Evolutionary conservation across 2,797 vertebrate species (phyloP), one percentile per base, ranked within the genome.

Genomic region (Hydrocynus forskahlii): DNA sequence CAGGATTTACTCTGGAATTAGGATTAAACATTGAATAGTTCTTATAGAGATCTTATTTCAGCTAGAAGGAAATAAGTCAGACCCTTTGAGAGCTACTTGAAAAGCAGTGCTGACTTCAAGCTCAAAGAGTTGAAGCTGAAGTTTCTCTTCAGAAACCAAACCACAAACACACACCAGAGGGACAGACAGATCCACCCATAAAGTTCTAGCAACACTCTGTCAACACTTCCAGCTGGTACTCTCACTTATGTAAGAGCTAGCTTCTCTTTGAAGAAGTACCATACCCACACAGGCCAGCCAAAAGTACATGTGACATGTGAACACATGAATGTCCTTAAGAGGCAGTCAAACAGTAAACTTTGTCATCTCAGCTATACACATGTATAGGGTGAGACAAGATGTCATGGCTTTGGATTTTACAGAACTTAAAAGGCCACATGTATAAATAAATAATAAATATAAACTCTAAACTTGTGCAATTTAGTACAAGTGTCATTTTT

Each of bases 181-280:
- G 25, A 63, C 60, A 40, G 17, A 67, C 17, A 9, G 4, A 40
- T 19, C 64, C 29, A 40, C 67, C 68, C 45, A 14, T 50, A 1
- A 45, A 21, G 45, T 23, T 23, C 45, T 25, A 14, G n/a, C 67
- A 70, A 38, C 62, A 57, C 19, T 57, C 19, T 38, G 5, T 14
- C 62, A 64, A 69, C 40, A 29, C 25, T 63, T 63, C 60, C 16
- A 16, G 60, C 6, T 40, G 40, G 1, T 21, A 13, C 35, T 45
- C 60, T 43, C 62, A 55, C 45, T 80, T 66, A 66, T 35, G 40
- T 70, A 74, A 74, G 59, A 64, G 29, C n/a, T 8, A 19, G 54
- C 55, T 79, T 71, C 67, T 52, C 68, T 50, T 71, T 52, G 23
- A 14, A 21, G 29, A 8, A 43, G 38, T 66, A 75, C 62, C 17